Conservation (phyloP, 2,113 vertebrate species). For the Rissa tridactyla region DNA sequence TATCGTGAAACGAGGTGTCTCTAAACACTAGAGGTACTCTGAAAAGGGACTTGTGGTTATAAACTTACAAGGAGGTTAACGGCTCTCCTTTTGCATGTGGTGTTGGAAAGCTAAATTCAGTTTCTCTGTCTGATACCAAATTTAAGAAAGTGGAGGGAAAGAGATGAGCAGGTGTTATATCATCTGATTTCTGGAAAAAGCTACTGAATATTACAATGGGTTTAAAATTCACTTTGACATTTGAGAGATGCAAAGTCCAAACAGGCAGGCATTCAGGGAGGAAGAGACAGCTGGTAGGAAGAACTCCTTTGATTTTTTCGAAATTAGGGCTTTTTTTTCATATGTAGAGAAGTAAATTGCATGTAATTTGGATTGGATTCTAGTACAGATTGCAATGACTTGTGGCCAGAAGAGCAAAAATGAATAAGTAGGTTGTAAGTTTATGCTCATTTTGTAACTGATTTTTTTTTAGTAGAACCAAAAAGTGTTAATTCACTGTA, state of each 20-base stretch:
- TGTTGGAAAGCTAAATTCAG: slow-evolving; percentile 40
- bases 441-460: neutral
- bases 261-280: slow-evolving; percentile 43
- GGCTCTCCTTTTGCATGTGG: neutral
- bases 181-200: slow-evolving; percentile 55
- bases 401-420: neutral
- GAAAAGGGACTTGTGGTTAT: slow-evolving; percentile 64
- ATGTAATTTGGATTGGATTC: neutral
- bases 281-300: slow-evolving; percentile 62
- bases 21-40: slow-evolving; percentile 45
- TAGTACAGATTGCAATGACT: neutral
- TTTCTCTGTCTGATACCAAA: neutral
- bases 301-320: slow-evolving; percentile 29
- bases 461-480: neutral
- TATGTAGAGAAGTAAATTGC: slow-evolving; percentile 26
- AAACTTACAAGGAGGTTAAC: slow-evolving; percentile 51
- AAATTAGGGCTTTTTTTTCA: slow-evolving; percentile 41
- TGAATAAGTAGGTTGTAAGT: neutral
- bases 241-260: slow-evolving; percentile 60
- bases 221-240: slow-evolving; percentile 60
- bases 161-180: slow-evolving; percentile 47
- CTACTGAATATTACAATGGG: slow-evolving; percentile 11
- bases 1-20: slow-evolving; percentile 63
- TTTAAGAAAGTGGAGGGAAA: slow-evolving; percentile 23
- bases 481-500: neutral